Evolutionary conservation across 2,888 invertebrate species (phyloP).

Genomic region (Drosophila aldrichi): DNA sequence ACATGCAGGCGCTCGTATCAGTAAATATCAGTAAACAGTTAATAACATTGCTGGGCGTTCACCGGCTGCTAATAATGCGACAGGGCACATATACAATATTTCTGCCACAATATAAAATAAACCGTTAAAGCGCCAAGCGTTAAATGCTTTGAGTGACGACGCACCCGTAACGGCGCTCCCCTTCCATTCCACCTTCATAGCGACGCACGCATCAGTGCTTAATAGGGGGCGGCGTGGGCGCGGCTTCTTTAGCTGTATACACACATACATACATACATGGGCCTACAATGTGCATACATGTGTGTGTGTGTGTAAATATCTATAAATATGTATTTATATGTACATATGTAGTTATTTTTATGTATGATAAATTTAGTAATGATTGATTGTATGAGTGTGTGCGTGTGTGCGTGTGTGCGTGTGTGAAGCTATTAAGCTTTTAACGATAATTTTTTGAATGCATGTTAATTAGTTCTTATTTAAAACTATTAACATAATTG

Average conservation of each 20-base stretch:
- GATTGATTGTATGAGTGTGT: constrained; percentile 1
- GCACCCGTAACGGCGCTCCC: constrained; percentile 52
- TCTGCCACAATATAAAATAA: constrained; percentile 49
- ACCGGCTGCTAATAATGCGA: constrained; percentile 43
- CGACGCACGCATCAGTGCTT: constrained; percentile 30
- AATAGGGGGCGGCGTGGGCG: constrained; percentile 24
- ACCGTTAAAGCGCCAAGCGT: constrained; percentile 69
- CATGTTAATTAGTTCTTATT: constrained; percentile 39
- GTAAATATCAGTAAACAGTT: constrained; percentile 36
- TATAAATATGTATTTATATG: too few species aligned
- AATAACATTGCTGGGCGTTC: constrained; percentile 44
- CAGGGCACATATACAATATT: constrained; percentile 45
- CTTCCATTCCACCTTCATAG: not conserved
- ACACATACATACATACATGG: not conserved
- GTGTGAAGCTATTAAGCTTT: constrained; percentile 32
- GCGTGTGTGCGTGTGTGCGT: not conserved
- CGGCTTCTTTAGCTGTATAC: constrained; percentile 1
- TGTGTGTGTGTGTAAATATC: not conserved
- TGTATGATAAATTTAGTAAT: constrained; percentile 2
- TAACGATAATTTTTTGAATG: constrained; percentile 17
- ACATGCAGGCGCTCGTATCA: constrained; percentile 1
- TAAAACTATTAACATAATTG: constrained; percentile 36
- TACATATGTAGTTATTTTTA: not conserved
- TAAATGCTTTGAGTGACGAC: constrained; percentile 51
- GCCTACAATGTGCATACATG: not conserved